phyloP scores from a whole-genome alignment of 2,888 invertebrate species.

The Stenurella melanura region DNA sequence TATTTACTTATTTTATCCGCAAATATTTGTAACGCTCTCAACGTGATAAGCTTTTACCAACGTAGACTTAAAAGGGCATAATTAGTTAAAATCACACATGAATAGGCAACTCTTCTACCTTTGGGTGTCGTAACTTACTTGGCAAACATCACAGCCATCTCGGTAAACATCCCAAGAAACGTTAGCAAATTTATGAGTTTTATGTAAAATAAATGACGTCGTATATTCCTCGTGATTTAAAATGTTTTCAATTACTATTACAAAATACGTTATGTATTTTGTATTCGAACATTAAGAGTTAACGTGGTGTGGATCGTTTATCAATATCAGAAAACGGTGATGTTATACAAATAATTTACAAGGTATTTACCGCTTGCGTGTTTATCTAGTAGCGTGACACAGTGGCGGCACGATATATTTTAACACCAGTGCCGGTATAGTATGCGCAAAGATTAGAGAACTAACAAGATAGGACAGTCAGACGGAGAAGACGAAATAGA shows the following conservation, averaged over 20 bases:
- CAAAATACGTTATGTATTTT: conserved; percentile 22
- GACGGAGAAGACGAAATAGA: too few relatives aligned
- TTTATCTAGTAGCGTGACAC: not conserved
- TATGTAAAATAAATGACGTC: conserved; percentile 27
- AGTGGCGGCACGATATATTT: not conserved
- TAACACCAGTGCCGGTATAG: not conserved
- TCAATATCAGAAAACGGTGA: not conserved
- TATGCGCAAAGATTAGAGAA: too few relatives aligned
- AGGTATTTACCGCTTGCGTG: not conserved
- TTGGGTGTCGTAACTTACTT: conserved; percentile 40
- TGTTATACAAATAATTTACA: not conserved
- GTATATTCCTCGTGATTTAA: conserved; percentile 28
- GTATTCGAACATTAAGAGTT: conserved; percentile 1
- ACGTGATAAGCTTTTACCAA: conserved; percentile 38
- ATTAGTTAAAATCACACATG: conserved; percentile 45
- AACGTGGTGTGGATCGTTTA: not conserved
- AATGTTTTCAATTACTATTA: conserved; percentile 45
- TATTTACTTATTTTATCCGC: not conserved
- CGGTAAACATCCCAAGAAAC: not conserved
- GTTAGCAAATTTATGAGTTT: conserved; percentile 15
- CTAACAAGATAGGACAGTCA: too few relatives aligned
- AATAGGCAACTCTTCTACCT: conserved; percentile 43
- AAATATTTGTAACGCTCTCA: conserved; percentile 28
- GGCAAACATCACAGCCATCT: conserved; percentile 31
- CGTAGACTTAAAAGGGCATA: conserved; percentile 47